Evolutionary conservation across 2,113 vertebrate genomes (phyloP).

Genomic region (Machaerirhynchus nigripectus): DNA sequence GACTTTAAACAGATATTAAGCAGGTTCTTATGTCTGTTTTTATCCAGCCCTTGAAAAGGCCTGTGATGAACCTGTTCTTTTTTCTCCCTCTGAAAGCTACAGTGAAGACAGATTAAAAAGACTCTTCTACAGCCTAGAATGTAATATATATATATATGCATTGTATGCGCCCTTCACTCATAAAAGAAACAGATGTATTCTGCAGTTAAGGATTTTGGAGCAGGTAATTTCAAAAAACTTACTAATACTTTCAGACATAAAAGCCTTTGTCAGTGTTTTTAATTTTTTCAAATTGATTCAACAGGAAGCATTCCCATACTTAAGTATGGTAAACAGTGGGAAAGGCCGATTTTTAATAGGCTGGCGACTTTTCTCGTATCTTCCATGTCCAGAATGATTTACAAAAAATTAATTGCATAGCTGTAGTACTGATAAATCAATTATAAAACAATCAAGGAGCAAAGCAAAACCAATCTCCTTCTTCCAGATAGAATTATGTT

Average conservation of each 20-base stretch:
- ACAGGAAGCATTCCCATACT: neutral
- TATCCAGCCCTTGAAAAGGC: neutral
- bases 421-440: neutral
- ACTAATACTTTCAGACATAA: neutral
- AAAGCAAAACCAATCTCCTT: neutral
- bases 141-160: neutral
- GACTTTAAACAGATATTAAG: neutral
- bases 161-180: neutral
- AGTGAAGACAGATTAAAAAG: neutral
- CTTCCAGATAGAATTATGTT: neutral
- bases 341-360: neutral
- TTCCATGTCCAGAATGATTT: neutral
- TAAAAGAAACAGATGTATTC: neutral
- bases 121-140: neutral
- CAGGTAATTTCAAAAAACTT: neutral
- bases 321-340: neutral
- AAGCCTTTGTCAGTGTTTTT: neutral
- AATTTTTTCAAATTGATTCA: neutral
- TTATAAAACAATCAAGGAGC: slow-evolving; percentile 3
- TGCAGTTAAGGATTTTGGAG: neutral
- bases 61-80: neutral
- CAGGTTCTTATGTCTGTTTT: neutral
- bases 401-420: neutral
- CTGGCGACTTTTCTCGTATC: neutral
- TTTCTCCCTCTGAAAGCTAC: neutral